These are phyloP conservation scores for Anser brachyrhynchus DNA, from an alignment of 2,113 vertebrate genomes.

Conservation along the genomic window DNA sequence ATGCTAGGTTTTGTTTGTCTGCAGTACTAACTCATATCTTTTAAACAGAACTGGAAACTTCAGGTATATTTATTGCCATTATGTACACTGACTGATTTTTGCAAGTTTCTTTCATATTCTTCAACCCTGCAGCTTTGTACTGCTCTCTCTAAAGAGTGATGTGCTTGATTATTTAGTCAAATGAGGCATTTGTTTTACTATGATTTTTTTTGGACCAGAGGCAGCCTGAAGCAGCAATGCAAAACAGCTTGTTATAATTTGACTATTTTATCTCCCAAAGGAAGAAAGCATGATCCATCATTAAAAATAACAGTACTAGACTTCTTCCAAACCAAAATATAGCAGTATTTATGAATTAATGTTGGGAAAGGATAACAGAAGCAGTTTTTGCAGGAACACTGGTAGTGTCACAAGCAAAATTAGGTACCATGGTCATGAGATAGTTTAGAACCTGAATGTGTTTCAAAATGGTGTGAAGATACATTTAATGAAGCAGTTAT, in stretches of 20 bases:
- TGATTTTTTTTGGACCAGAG: conserved; percentile 21
- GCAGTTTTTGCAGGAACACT: not conserved
- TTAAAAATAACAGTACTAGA: conserved; percentile 6
- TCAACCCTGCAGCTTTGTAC: not conserved
- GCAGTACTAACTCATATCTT: not conserved
- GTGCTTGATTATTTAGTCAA: conserved; percentile 2
- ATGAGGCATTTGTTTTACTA: not conserved
- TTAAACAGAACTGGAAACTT: not conserved
- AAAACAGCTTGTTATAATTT: conserved; percentile 27
- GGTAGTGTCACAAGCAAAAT: not conserved
- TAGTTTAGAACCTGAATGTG: not conserved
- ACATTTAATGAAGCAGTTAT: not conserved
- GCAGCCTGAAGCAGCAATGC: not conserved
- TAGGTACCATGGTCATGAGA: not conserved
- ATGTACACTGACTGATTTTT: not conserved
- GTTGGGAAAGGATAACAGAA: not conserved
- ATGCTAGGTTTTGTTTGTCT: not conserved
- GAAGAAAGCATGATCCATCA: not conserved
- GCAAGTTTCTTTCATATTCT: not conserved
- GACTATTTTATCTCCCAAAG: conserved; percentile 3
- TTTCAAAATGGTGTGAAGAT: not conserved
- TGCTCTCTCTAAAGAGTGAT: not conserved
- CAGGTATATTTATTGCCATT: not conserved
- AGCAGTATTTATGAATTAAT: not conserved
- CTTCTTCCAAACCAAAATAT: not conserved